Percentiles rank a stretch among this genome's conserved stretches.
Conservation (phyloP, 1,140 invertebrate species). For the Uloborus diversus region DNA sequence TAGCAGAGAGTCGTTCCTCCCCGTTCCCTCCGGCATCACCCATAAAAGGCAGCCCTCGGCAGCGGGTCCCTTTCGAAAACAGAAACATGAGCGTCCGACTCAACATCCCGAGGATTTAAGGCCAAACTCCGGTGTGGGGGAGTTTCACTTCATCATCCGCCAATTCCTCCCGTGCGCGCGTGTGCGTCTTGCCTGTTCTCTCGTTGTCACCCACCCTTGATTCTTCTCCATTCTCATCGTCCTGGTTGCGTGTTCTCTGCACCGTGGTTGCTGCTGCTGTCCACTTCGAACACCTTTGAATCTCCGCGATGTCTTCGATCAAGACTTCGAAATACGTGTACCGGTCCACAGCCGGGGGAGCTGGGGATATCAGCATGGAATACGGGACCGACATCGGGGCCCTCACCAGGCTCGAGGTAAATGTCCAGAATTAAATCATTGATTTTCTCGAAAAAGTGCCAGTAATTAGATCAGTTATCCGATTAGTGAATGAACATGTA, state of each 20-base stretch:
- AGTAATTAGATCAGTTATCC: too few species aligned
- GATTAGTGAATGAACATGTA: not conserved
- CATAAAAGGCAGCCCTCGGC: conserved; percentile 32
- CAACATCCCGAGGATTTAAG: conserved; percentile 24
- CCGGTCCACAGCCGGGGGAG: conserved; percentile 78
- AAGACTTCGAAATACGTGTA: conserved; percentile 90
- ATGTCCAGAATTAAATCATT: conserved; percentile 61
- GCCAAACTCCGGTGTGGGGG: conserved; percentile 36
- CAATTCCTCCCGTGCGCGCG: not conserved
- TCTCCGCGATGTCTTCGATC: conserved; percentile 67
- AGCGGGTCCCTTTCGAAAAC: conserved; percentile 22
- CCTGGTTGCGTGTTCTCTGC: not conserved
- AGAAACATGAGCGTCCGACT: conserved; percentile 43
- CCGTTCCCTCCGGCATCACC: not conserved
- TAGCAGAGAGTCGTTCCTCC: not conserved
- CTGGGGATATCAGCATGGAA: conserved; percentile 90
- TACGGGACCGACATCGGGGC: conserved; percentile 91
- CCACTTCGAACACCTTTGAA: not conserved
- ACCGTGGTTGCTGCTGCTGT: not conserved
- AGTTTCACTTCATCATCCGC: conserved; percentile 31
- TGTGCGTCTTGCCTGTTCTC: not conserved
- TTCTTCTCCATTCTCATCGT: not conserved
- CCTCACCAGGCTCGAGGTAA: conserved; percentile 91
- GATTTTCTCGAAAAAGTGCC: too few species aligned
- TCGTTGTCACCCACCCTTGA: not conserved